phyloP scores from a whole-genome alignment of 1,140 invertebrate species.

The Carposina sasakii region DNA sequence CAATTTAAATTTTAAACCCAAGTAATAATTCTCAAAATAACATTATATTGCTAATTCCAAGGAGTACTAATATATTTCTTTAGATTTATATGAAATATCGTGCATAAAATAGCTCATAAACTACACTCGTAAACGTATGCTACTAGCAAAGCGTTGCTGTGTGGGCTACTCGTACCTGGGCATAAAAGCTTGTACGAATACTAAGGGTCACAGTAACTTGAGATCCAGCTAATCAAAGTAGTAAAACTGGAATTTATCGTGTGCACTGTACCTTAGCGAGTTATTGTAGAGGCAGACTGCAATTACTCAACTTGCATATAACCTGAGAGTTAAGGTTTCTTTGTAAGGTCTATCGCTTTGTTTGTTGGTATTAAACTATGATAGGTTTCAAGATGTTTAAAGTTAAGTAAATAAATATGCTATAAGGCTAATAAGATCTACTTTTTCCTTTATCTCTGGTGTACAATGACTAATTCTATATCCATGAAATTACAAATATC shows the following conservation, averaged over 20 bases:
- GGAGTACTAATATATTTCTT: constrained; percentile 6
- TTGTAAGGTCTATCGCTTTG: too few relatives aligned
- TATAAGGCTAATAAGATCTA: too few relatives aligned
- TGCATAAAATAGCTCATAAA: neutral
- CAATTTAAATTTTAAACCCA: neutral
- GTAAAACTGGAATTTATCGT: constrained; percentile 65
- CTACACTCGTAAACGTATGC: neutral
- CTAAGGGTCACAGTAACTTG: constrained; percentile 50
- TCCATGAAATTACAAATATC: too few relatives aligned
- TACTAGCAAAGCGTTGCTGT: constrained; percentile 32
- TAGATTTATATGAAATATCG: neutral
- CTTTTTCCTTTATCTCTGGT: too few relatives aligned
- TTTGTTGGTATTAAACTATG: neutral
- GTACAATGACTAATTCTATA: too few relatives aligned
- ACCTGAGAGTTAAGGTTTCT: too few relatives aligned
- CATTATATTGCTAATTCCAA: neutral
- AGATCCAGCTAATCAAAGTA: constrained; percentile 62
- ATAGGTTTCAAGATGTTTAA: too few relatives aligned
- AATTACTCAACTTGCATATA: too few relatives aligned
- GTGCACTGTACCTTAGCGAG: constrained; percentile 57
- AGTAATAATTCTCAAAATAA: neutral
- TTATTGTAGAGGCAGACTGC: constrained; percentile 19
- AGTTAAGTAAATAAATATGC: too few relatives aligned
- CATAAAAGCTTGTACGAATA: constrained; percentile 47
- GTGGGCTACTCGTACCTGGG: constrained; percentile 36